Evolutionary conservation across 23 tunicate species (phyloP).

Genomic region (Botrylloides violaceus): DNA sequence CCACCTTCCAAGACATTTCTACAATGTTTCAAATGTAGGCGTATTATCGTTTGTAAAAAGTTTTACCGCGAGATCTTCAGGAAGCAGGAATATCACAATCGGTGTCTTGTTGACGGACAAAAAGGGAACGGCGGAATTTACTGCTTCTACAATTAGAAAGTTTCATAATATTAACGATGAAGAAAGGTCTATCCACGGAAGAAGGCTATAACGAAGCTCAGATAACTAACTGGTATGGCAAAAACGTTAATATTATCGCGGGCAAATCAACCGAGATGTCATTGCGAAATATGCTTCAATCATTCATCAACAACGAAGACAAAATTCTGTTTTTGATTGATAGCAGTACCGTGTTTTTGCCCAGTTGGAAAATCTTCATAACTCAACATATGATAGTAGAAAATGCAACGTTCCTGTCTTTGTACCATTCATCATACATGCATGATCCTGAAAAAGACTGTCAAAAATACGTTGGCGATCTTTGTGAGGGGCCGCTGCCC

Average conservation of each 20-base stretch:
- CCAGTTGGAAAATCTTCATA: background rate
- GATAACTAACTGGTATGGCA: no score
- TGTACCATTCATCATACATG: background rate
- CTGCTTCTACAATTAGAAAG: background rate
- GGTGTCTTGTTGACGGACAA: no score
- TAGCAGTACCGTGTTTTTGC: background rate
- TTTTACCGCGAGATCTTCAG: no score
- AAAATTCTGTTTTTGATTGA: background rate
- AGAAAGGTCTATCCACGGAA: background rate
- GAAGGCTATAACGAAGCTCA: background rate
- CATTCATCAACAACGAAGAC: background rate
- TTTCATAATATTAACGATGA: background rate
- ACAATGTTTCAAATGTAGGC: no score
- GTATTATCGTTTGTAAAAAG: no score
- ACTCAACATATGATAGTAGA: background rate
- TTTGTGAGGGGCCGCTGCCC: background rate
- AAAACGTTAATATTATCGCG: no score
- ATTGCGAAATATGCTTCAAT: background rate
- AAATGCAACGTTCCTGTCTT: background rate
- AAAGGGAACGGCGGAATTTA: constrained; percentile 4
- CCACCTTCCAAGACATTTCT: no score
- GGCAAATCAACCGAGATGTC: background rate
- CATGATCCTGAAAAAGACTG: background rate
- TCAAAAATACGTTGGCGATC: background rate
- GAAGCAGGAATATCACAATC: no score